Base-by-base conservation (phyloP, 2,888 invertebrate species). In the Cheilosia scutellata region DNA sequence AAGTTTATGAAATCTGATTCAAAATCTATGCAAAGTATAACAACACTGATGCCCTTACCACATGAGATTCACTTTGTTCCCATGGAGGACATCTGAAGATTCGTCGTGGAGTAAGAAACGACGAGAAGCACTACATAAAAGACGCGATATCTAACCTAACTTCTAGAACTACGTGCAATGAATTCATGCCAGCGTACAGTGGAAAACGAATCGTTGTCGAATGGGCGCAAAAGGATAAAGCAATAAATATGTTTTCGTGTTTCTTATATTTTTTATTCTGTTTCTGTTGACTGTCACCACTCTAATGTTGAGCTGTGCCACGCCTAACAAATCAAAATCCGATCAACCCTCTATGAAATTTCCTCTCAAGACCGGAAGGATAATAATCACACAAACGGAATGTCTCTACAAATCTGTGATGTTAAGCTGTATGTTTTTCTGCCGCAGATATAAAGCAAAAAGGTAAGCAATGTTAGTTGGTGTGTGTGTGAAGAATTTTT, bases 311-410 rank as follows among this genome's bases (percentile, higher is more conserved):
- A 37, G 37, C 37, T 13, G 13, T 62, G 77, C 55, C 77, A 77
- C 70, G 70, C 77, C 70, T 70, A 25, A 55, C 70, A 70, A 70
- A 70, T 77, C 77, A 77, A 77, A 77, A 55, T 70, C 53, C 40
- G 37, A 77, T 77, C 70, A 68, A 62, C 31, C 53, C 42, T 44
- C 68, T 33, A 76, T 76, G 42, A 60, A 68, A 77, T 76, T 60
- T 68, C 58, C 66, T 76, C 29, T 40, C 31, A n/a, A 33, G 33
- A 37, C 75, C 65, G 75, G 65, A 76, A 66, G 66, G 51, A 76
- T 53, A 76, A 58, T 68, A 76, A 58, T 68, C 58, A 29, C 76
- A 42, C 40, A 58, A 13, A 37, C 62, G 53, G 77, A 63, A 70
- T 25, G 33, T 53, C 55, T 40, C 16, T 5, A 63, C 74, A 63